Base-by-base conservation (phyloP, 2,113 vertebrate genomes). In the Riparia riparia region DNA sequence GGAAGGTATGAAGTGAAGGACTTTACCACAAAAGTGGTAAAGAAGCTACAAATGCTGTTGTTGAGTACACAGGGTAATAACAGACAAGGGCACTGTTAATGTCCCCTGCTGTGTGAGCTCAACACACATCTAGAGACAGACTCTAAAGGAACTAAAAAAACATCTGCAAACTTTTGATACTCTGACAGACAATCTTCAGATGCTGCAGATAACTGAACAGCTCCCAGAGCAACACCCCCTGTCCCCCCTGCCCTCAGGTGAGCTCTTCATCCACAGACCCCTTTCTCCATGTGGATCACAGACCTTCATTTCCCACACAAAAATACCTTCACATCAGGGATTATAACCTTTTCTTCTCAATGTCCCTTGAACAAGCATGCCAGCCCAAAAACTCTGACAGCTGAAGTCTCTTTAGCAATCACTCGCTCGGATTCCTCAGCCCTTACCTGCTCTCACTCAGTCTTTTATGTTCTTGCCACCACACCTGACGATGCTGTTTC, bases 401-500 rank as follows among this genome's bases (percentile, higher is more conserved):
- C 16, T 21, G 8, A 61, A 34, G 7, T 14, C n/a, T 53, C 37
- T 72, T 34, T 24, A 74, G 28, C 2, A 24, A 45, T 0, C 9
- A 12, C 58, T 12, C 56, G 72, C 22, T 32, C 17, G 31, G 32
- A 54, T n/a, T 70, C 39, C 50, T 61, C 63, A 58, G 32, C 58
- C 97, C 98, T 98, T 98, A 99, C 99, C 98, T 98, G 93, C 95
- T 97, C 94, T 98, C 97, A 54, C 68, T 97, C 66, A 99, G 98
- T 70, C 97, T 98, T 57, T 96, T 96, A 53, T 98, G 96, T 86
- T 99, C 99, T 72, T 97, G 96, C 98, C 98, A 98, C 99, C 99
- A 99, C 91, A 99, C 98, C 94, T 98, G 98, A 44, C 85, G 98
- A 89, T 99, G 99, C 81, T 99, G 99, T 82, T 98, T 98, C 92